phyloP scores from a whole-genome alignment of 1,140 invertebrate species.

The Drosophila quadrilineata region DNA sequence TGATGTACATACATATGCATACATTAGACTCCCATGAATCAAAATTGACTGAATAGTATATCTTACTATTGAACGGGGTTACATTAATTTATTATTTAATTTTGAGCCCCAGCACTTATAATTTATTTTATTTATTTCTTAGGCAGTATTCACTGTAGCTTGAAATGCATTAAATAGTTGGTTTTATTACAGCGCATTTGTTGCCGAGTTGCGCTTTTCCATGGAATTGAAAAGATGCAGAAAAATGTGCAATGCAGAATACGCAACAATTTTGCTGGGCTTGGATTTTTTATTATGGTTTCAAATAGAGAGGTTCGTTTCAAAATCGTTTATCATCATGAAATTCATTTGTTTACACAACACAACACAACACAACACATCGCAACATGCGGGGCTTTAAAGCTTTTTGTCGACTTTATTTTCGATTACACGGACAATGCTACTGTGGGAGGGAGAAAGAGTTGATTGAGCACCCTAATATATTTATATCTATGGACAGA shows the following conservation, averaged over 20 bases:
- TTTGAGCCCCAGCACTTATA: too few species aligned
- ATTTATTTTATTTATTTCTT: too few species aligned
- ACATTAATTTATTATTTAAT: too few species aligned
- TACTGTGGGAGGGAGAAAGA: too few species aligned
- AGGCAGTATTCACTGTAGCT: not conserved
- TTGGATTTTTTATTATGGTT: not conserved
- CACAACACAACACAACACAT: too few species aligned
- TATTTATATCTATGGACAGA: not conserved
- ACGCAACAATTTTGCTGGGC: not conserved
- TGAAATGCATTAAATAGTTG: not conserved
- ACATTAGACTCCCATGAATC: too few species aligned
- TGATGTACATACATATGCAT: not conserved
- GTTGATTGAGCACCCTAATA: constrained; percentile 1
- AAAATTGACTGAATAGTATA: too few species aligned
- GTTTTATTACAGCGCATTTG: not conserved
- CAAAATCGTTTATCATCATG: not conserved
- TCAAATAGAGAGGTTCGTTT: constrained; percentile 13
- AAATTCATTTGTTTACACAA: constrained; percentile 2
- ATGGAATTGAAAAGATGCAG: not conserved
- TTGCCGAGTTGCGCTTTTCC: constrained; percentile 6
- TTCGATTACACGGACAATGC: constrained; percentile 2
- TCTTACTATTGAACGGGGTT: too few species aligned
- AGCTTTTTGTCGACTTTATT: constrained; percentile 22
- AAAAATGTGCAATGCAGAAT: not conserved
- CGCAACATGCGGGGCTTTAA: constrained; percentile 15